phyloP scores from a whole-genome alignment of 2,888 invertebrate genomes.

The Itoplectis maculator region DNA sequence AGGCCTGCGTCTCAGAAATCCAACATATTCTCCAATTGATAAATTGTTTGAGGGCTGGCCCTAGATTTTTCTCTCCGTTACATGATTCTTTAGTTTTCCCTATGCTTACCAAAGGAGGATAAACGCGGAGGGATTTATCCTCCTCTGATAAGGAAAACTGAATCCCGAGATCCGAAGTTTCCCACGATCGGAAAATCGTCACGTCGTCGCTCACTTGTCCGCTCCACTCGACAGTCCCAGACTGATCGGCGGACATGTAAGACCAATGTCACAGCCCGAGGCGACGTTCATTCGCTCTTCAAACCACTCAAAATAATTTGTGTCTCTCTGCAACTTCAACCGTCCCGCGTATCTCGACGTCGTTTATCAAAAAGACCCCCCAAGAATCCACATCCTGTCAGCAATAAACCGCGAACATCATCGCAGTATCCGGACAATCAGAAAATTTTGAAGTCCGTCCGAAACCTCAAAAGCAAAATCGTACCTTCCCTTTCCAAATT shows the following conservation, averaged over 20 bases:
- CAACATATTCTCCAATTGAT: no score
- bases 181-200: conserved; percentile 50
- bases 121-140: no score
- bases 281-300: conserved; percentile 77
- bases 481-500: background rate
- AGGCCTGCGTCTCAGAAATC: no score
- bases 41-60: no score
- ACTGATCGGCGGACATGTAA: conserved; percentile 82
- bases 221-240: conserved; percentile 75
- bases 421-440: conserved; percentile 7
- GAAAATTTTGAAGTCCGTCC: conserved; percentile 58
- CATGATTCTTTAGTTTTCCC: background rate
- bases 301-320: conserved; percentile 78
- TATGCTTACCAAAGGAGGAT: background rate
- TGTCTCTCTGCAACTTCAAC: conserved; percentile 68
- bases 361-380: conserved; percentile 18
- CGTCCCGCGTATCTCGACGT: background rate
- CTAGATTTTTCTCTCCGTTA: no score
- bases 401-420: conserved; percentile 18
- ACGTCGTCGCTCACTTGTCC: conserved; percentile 74
- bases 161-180: conserved; percentile 34
- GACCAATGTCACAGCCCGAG: conserved; percentile 79
- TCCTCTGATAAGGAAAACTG: no score
- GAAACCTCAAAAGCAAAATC: background rate
- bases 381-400: conserved; percentile 1